Evolutionary conservation across 2,888 invertebrate species (phyloP), one percentile per base, ranked within the genome.

Genomic region (Drosophila anomalipes): DNA sequence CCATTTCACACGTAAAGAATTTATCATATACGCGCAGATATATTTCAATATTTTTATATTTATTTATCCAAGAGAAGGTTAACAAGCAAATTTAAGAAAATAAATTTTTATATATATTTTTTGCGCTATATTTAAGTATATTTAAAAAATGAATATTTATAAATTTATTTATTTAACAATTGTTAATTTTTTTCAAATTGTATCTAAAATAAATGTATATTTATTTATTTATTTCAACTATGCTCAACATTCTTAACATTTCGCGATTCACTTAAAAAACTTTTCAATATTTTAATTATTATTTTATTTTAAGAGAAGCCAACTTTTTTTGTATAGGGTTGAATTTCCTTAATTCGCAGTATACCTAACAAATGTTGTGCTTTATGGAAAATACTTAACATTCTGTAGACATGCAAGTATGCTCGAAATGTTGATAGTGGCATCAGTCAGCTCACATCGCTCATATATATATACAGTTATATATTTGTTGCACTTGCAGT

Each of bases 1-100:
- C 81, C 32, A 51, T 61, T 67, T 60, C 53, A 5, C 6, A 14
- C 26, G 35, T n/a, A 32, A 6, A 5, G 4, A 56, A 52, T 51
- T 44, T 57, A 30, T 6, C 16, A 5, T 28, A 19, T 52, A 53
- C 44, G 30, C 52, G 33, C 32, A 16, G 28, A 41, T 52, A 52
- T 44, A 37, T 41, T 57, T 52, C 14, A 37, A 44, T 57, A 47
- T 26, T 33, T 33, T n/a, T 26, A 22, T 47, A 26, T 47, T 47
- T 26, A 47, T 16, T 47, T 47, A 1, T 4, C 22, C 1, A 47
- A 7, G 22, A 26, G 7, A 47, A 47, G 7, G 1, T 7, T 47
- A 7, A 22, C 14, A 26, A 22, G 16, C 26, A 47, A 16, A 47
- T 16, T 22, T 9, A 22, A 1, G 4, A 12, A 41, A 12, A 41